A percentile compares a stretch with the other conserved stretches of the same genome.
Evolutionary conservation across 2,113 vertebrate genomes (phyloP).

Genomic region (Megalops atlanticus): DNA sequence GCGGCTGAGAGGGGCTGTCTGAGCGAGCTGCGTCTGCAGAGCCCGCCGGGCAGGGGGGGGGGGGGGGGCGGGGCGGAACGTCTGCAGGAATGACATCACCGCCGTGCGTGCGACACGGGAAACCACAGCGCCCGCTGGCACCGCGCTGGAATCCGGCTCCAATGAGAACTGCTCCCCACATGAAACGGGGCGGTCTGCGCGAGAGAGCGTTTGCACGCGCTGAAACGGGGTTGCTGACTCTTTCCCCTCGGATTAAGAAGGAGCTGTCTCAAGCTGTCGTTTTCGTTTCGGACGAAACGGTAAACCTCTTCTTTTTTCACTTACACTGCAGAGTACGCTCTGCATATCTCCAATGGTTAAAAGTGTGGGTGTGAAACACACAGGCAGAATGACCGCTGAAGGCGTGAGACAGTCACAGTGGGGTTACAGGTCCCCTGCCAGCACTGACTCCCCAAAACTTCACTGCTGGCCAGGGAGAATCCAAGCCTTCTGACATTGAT

Average conservation of each 20-base stretch:
- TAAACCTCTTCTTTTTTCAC: background rate
- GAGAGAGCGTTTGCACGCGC: background rate
- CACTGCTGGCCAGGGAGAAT: too few relatives aligned
- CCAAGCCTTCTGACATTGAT: too few relatives aligned
- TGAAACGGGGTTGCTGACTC: background rate
- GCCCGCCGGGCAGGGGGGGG: background rate
- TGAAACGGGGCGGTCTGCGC: background rate
- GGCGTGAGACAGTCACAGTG: too few relatives aligned
- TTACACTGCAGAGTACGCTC: background rate
- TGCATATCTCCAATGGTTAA: background rate
- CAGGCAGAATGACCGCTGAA: too few relatives aligned
- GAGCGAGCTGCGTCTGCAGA: background rate
- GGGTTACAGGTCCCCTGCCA: too few relatives aligned
- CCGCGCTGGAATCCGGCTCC: background rate
- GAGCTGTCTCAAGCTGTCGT: background rate
- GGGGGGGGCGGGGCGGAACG: background rate
- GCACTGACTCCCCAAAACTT: too few relatives aligned
- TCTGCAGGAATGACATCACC: constrained; percentile 13
- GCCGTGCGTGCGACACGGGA: background rate
- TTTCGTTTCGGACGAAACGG: background rate
- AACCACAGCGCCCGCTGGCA: background rate
- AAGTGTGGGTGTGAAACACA: too few relatives aligned
- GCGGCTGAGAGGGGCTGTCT: background rate
- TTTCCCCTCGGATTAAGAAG: background rate
- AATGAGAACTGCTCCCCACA: background rate